Evolutionary conservation across 2,888 invertebrate genomes (phyloP).

Genomic region (Calameuta idolon): DNA sequence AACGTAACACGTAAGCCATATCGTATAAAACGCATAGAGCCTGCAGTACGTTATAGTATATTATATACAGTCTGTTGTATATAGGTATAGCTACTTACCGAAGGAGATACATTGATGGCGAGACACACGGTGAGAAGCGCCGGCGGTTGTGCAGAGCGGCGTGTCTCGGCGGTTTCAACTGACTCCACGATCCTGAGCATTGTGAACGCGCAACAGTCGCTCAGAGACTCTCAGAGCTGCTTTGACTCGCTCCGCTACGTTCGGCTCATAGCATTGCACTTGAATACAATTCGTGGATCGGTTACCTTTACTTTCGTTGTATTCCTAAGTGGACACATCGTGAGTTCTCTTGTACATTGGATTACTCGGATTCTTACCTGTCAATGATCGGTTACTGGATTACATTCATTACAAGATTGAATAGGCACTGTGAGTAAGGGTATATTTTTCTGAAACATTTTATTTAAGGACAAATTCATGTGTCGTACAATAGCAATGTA

Average conservation of each 20-base stretch:
- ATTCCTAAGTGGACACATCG: not conserved
- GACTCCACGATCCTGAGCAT: not conserved
- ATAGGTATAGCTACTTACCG: not conserved
- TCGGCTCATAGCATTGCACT: not conserved
- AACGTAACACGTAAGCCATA: not conserved
- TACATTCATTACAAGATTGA: not conserved
- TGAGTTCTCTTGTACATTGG: not conserved
- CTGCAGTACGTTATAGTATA: not conserved
- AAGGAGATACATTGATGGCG: not conserved
- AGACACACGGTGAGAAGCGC: not conserved
- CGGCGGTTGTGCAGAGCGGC: not conserved
- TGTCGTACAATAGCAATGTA: not conserved
- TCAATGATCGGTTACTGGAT: not conserved
- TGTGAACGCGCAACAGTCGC: not conserved
- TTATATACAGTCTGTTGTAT: not conserved
- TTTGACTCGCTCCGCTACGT: not conserved
- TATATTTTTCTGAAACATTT: not conserved
- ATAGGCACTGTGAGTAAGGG: not conserved
- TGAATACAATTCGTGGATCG: not conserved
- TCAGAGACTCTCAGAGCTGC: not conserved
- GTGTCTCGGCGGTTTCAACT: not conserved
- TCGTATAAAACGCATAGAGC: not conserved
- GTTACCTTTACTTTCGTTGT: not conserved
- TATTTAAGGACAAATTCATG: not conserved
- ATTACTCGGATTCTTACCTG: not conserved